These are phyloP conservation scores for Eristalis tenax DNA, from an alignment of 2,888 invertebrate genomes.

Conservation along the genomic window DNA sequence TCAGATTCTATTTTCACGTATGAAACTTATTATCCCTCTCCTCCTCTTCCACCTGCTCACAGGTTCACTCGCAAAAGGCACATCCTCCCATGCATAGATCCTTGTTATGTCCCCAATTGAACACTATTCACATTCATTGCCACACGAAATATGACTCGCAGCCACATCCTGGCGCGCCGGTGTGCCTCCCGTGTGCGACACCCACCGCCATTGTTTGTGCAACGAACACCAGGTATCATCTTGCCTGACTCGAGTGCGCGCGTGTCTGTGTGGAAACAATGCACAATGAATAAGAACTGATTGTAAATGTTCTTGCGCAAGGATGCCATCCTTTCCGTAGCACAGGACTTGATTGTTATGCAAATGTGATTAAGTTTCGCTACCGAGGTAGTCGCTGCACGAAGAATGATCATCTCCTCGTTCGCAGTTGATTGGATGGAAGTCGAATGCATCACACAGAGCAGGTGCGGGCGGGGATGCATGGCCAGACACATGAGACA, in stretches of 20 bases:
- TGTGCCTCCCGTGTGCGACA: neutral
- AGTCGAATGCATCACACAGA: neutral
- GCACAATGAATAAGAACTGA: neutral
- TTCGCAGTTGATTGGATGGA: neutral
- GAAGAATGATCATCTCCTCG: neutral
- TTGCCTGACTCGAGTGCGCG: neutral
- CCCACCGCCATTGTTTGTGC: neutral
- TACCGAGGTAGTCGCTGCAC: neutral
- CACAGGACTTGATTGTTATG: neutral
- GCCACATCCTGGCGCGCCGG: neutral
- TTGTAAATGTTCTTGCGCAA: neutral
- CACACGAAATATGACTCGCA: neutral
- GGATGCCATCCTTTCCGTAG: neutral
- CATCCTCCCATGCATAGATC: neutral
- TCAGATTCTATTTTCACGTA: neutral
- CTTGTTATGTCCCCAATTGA: neutral
- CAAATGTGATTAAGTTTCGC: neutral
- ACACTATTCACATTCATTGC: neutral
- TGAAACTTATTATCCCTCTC: neutral
- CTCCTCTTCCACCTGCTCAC: neutral
- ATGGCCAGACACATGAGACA: neutral
- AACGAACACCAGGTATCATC: neutral
- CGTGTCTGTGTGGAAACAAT: neutral
- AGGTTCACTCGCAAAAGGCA: neutral
- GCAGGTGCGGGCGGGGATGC: neutral